phyloP scores from a whole-genome alignment of 2,113 vertebrate species.

The Indicator maculatus region DNA sequence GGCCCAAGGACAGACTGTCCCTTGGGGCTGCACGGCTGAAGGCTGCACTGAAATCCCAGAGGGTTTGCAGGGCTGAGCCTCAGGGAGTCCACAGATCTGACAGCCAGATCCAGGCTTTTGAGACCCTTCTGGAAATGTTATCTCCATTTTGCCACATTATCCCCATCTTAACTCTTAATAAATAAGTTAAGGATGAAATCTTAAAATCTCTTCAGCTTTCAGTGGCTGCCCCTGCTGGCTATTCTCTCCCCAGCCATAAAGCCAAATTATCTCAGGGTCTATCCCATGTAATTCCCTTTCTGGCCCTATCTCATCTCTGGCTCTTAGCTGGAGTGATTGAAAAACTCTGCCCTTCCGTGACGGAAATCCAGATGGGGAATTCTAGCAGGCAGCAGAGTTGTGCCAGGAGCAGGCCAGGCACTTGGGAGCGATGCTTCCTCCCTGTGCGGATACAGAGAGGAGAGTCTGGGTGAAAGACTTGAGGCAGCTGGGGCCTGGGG shows the following conservation, averaged over 20 bases:
- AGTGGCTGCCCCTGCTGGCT: background rate
- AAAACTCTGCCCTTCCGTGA: constrained; percentile 26
- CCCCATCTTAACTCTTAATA: background rate
- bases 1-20: background rate
- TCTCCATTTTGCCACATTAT: background rate
- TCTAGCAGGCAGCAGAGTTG: background rate
- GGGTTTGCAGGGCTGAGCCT: background rate
- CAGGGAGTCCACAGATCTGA: background rate
- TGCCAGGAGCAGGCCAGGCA: background rate
- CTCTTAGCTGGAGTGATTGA: constrained; percentile 54
- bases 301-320: constrained; percentile 35
- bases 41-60: background rate
- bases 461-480: too few species aligned
- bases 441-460: background rate
- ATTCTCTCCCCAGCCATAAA: background rate
- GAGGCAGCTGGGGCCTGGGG: too few species aligned
- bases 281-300: constrained; percentile 50
- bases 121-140: background rate
- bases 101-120: background rate
- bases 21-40: background rate
- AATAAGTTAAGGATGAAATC: constrained; percentile 21
- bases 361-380: constrained; percentile 4
- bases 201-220: background rate
- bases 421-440: background rate
- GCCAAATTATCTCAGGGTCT: constrained; percentile 20